Conservation (phyloP, 2,113 vertebrate species). For the Baryphthengus martii region DNA sequence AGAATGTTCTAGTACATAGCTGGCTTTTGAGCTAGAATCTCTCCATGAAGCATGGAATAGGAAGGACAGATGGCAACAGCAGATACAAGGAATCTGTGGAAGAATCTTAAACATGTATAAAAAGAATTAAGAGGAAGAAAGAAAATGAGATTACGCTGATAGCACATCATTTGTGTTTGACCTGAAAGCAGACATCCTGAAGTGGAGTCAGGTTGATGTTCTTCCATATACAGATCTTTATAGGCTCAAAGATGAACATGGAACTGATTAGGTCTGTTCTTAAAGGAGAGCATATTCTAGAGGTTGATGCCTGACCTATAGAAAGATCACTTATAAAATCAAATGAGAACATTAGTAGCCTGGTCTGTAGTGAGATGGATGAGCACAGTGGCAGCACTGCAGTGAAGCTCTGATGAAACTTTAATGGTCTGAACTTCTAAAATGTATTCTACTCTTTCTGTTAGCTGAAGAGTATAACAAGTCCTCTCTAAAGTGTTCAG, state of each 20-base stretch:
- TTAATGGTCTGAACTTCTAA: background rate
- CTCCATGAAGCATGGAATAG: background rate
- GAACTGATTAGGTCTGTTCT: background rate
- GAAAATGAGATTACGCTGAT: background rate
- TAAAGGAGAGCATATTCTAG: background rate
- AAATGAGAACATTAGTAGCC: background rate
- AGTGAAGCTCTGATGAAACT: background rate
- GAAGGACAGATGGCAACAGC: conserved; percentile 20
- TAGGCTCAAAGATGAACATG: background rate
- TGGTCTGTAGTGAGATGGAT: background rate
- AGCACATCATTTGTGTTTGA: background rate
- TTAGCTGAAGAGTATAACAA: background rate
- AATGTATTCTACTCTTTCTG: background rate
- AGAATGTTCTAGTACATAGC: background rate
- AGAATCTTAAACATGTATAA: background rate
- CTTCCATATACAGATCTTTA: background rate
- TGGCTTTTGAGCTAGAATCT: background rate
- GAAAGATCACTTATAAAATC: background rate
- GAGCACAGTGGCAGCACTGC: background rate
- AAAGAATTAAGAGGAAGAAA: background rate
- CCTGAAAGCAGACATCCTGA: background rate
- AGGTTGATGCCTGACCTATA: background rate
- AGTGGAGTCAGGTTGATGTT: background rate
- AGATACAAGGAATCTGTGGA: background rate
- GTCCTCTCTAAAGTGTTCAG: background rate